phyloP scores from a whole-genome alignment of 2,888 invertebrate species.

The Hymenopus coronatus region DNA sequence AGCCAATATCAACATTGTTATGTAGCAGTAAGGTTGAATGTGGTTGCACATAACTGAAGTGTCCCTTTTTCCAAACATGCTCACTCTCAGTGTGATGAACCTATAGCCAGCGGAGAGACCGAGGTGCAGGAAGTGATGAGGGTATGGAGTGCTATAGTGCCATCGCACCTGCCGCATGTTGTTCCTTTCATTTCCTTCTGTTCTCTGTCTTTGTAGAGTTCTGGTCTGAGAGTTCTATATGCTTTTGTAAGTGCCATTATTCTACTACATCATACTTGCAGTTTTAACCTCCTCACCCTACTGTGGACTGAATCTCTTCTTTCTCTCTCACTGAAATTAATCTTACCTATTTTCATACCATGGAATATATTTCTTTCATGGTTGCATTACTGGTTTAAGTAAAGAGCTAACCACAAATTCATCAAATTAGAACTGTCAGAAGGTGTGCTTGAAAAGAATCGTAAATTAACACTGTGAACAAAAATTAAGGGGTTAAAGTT shows the following conservation, averaged over 20 bases:
- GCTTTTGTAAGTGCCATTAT: not conserved
- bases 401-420: not conserved
- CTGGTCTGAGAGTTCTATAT: not conserved
- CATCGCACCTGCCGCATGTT: not conserved
- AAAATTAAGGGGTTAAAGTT: not conserved
- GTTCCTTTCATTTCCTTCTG: not conserved
- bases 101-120: slow-evolving; percentile 3
- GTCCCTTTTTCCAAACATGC: slow-evolving; percentile 27
- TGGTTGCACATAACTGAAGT: not conserved
- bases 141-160: slow-evolving; percentile 17
- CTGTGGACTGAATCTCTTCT: not conserved
- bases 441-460: not conserved
- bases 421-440: not conserved
- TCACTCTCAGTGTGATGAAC: slow-evolving; percentile 26
- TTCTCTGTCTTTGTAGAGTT: not conserved
- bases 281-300: not conserved
- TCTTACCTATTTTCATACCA: not conserved
- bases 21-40: not conserved
- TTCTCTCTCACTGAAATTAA: not conserved
- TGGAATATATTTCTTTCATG: too few species aligned
- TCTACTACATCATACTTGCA: not conserved
- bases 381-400: not conserved
- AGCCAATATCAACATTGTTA: not conserved
- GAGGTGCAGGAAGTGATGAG: slow-evolving; percentile 23
- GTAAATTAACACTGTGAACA: not conserved